Conservation (phyloP, 2,888 invertebrate genomes). For the Atethmia centrago region DNA sequence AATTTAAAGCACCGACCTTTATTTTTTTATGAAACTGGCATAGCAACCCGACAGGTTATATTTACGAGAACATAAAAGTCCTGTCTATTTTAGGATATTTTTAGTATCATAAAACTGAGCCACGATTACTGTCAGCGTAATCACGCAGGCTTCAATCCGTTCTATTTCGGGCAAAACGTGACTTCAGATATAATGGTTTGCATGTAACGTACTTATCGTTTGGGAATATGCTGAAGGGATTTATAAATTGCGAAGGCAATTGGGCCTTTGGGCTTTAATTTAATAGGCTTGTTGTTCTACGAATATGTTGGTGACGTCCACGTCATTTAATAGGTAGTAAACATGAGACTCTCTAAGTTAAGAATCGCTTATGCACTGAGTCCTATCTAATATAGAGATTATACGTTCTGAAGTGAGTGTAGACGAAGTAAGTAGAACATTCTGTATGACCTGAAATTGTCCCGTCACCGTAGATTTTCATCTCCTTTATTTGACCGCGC, state of each 20-base stretch:
- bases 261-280: conserved; percentile 3
- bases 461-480: not conserved
- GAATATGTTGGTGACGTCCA: not conserved
- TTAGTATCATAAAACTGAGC: conserved; percentile 39
- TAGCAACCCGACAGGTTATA: conserved; percentile 12
- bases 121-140: conserved; percentile 39
- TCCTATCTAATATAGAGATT: not conserved
- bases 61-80: conserved; percentile 34
- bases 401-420: not conserved
- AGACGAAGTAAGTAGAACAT: not conserved
- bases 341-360: not conserved
- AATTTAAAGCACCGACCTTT: not conserved
- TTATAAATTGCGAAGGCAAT: conserved; percentile 29
- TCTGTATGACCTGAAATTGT: not conserved
- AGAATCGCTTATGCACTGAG: not conserved
- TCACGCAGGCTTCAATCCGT: conserved; percentile 45
- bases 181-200: conserved; percentile 48
- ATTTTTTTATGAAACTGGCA: conserved; percentile 4
- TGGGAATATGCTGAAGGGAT: conserved; percentile 39
- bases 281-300: conserved; percentile 28
- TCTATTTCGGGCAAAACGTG: conserved; percentile 57
- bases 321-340: not conserved
- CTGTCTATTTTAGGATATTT: conserved; percentile 44
- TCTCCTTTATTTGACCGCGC: not conserved
- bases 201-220: conserved; percentile 34